Evolutionary conservation across 1,140 invertebrate genomes (phyloP).

Genomic region (Gyrodactylus salaris): DNA sequence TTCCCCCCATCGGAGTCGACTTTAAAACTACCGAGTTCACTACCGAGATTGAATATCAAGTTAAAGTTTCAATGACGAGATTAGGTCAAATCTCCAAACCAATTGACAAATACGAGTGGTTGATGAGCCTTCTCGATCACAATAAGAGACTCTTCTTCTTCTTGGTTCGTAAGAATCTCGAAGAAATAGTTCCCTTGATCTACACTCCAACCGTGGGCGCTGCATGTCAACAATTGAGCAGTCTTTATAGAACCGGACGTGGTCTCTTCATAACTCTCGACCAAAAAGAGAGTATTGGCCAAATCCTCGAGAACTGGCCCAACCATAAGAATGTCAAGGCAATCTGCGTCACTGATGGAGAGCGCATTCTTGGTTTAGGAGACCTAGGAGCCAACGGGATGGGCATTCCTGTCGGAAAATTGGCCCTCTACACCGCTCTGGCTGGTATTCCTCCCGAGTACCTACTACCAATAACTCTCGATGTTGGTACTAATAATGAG

Average conservation of each 20-base stretch:
- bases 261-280: constrained; percentile 70
- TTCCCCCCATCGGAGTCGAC: not conserved
- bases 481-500: constrained; percentile 20
- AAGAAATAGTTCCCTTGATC: constrained; percentile 8
- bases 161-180: constrained; percentile 2
- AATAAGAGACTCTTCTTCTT: constrained; percentile 9
- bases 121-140: constrained; percentile 7
- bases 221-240: constrained; percentile 6
- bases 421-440: constrained; percentile 18
- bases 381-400: constrained; percentile 20
- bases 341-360: constrained; percentile 19
- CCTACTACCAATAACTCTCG: constrained; percentile 16
- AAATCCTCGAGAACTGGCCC: constrained; percentile 42
- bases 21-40: not conserved
- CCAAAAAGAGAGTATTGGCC: constrained; percentile 52
- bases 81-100: not conserved
- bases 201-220: constrained; percentile 8
- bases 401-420: constrained; percentile 20
- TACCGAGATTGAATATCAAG: constrained; percentile 6
- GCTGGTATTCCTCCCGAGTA: constrained; percentile 16
- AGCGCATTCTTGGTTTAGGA: constrained; percentile 18
- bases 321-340: constrained; percentile 21
- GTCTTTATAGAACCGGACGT: constrained; percentile 9
- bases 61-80: constrained; percentile 4
- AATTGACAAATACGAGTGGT: constrained; percentile 9